Evolutionary conservation across 2,113 vertebrate species (phyloP).

Genomic region (cat (Felis catus)): F.catus_Fca126_mat1.0 CM031418.1:96636001-96636500

Average conservation of each 20-base stretch:
- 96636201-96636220: neutral
- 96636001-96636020: neutral
- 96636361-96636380: neutral
- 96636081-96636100: neutral
- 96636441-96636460: neutral
- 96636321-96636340: neutral
- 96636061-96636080: neutral
- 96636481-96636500: neutral
- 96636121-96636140: neutral
- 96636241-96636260: neutral
- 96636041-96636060: neutral
- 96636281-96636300: neutral
- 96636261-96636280: neutral
- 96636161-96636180: neutral
- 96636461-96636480: neutral
- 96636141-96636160: neutral
- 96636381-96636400: neutral
- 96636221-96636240: neutral
- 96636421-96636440: neutral
- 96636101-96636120: neutral
- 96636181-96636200: neutral
- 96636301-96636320: neutral
- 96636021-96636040: neutral
- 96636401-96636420: neutral
- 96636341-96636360: neutral